phyloP scores from a whole-genome alignment of 2,888 invertebrate species.

The Orchesellides sinensis region DNA sequence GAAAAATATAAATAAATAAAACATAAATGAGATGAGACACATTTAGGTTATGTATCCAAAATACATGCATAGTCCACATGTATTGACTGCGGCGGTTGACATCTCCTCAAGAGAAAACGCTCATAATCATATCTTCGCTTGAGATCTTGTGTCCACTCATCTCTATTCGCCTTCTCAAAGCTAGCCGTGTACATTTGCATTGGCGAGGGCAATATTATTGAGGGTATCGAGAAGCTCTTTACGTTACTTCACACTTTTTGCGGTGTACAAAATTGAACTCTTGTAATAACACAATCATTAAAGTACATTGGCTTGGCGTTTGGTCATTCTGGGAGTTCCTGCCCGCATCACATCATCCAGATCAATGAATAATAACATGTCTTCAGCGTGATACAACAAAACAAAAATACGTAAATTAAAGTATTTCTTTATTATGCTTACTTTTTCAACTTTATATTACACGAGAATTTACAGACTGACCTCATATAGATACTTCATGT shows the following conservation, averaged over 20 bases:
- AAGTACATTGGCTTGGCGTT: background rate
- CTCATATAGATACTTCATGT: background rate
- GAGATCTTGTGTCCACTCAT: background rate
- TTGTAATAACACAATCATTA: background rate
- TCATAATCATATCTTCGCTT: background rate
- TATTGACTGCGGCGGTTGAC: no score
- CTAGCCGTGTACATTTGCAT: background rate
- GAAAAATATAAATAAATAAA: background rate
- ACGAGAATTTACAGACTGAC: background rate
- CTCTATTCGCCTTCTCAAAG: background rate
- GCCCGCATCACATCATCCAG: background rate
- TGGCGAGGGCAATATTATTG: no score
- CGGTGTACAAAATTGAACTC: background rate
- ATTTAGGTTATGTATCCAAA: background rate
- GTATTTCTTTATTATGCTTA: background rate
- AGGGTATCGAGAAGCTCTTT: background rate
- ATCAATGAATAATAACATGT: no score
- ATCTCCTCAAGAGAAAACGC: background rate
- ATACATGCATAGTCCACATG: no score
- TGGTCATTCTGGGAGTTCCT: background rate
- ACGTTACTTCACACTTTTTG: background rate
- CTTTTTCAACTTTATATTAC: background rate
- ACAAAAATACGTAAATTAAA: no score
- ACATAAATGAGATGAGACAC: background rate
- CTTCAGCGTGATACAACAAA: no score